A percentile compares a stretch with the other conserved stretches of the same genome.
phyloP scores from a whole-genome alignment of 2,113 vertebrate genomes.

The Notiomystis cincta region DNA sequence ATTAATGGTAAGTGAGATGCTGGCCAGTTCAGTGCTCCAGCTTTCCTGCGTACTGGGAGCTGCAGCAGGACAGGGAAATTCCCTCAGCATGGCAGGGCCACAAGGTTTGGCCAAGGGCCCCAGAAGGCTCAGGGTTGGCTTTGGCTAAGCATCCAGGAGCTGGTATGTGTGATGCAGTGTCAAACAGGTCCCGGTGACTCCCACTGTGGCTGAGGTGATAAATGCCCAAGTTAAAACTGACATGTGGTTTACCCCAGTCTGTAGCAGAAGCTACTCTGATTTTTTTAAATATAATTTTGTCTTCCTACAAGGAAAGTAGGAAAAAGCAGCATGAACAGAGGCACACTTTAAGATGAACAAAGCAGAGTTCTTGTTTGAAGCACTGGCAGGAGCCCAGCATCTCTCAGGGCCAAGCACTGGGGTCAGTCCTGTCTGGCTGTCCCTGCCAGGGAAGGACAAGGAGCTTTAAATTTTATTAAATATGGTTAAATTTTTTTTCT shows the following conservation, averaged over 20 bases:
- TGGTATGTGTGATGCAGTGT: background rate
- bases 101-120: background rate
- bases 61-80: background rate
- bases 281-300: background rate
- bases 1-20: background rate
- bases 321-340: background rate
- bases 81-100: background rate
- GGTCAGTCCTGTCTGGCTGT: background rate
- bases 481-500: background rate
- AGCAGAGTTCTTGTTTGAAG: slow-evolving; percentile 1
- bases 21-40: background rate
- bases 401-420: background rate
- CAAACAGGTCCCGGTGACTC: background rate
- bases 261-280: background rate
- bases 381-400: background rate
- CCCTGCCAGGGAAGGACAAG: background rate
- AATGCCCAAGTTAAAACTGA: background rate
- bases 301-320: background rate
- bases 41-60: background rate
- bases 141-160: background rate
- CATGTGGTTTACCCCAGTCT: background rate
- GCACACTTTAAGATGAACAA: background rate
- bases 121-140: background rate
- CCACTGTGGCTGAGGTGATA: background rate
- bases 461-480: background rate